Percentiles rank a stretch among this genome's conserved stretches.
These are phyloP conservation scores for Ceraclea dissimilis DNA, from an alignment of 2,888 invertebrate species.

Conservation along the genomic window DNA sequence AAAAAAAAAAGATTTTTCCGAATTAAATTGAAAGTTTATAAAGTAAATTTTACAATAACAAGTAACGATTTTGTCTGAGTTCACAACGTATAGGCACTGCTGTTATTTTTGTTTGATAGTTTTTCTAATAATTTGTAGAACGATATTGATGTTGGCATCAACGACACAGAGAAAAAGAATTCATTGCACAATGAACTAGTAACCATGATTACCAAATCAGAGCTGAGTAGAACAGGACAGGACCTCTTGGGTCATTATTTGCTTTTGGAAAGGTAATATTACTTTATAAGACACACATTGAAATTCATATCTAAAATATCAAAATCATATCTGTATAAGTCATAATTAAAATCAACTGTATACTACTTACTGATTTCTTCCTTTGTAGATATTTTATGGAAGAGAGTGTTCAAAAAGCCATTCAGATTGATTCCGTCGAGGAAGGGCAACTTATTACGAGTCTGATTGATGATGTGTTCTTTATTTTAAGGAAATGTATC, in stretches of 20 bases:
- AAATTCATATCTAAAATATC: background rate
- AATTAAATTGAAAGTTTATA: too few relatives aligned
- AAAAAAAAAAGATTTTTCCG: background rate
- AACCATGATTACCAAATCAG: conserved; percentile 61
- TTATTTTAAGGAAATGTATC: conserved; percentile 91
- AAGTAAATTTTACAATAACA: too few relatives aligned
- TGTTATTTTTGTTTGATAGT: background rate
- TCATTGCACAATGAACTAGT: conserved; percentile 50
- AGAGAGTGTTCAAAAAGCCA: conserved; percentile 88
- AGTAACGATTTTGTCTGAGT: too few relatives aligned
- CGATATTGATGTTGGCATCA: conserved; percentile 54
- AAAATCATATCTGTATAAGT: background rate
- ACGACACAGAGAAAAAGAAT: conserved; percentile 43
- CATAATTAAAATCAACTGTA: too few relatives aligned
- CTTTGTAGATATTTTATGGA: conserved; percentile 74
- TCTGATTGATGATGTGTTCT: conserved; percentile 96
- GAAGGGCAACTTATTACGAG: conserved; percentile 74
- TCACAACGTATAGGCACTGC: conserved; percentile 7
- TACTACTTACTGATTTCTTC: background rate
- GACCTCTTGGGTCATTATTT: conserved; percentile 83
- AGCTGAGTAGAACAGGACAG: conserved; percentile 69
- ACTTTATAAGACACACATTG: background rate
- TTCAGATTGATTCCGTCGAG: conserved; percentile 69
- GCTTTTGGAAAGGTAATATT: conserved; percentile 67
- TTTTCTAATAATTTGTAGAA: conserved; percentile 37